Conservation (phyloP, 1,140 invertebrate species). For the Trachymyrmex septentrionalis region DNA sequence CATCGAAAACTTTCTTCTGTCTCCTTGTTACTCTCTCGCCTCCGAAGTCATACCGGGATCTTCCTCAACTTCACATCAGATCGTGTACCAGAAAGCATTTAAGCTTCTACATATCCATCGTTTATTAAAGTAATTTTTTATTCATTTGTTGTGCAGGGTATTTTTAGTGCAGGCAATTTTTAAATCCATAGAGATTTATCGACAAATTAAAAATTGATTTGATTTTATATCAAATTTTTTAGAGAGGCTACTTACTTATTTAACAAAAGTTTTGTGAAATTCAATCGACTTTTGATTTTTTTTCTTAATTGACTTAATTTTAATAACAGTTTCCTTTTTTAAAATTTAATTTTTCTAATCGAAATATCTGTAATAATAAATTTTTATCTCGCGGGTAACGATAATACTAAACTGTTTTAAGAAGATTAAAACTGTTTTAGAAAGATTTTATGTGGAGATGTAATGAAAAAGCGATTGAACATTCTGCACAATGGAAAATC, state of each 20-base stretch:
- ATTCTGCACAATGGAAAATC: not conserved
- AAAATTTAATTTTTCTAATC: not conserved
- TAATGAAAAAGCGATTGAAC: not conserved
- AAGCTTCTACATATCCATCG: not conserved
- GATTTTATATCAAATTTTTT: not conserved
- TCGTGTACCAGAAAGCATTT: conserved; percentile 17
- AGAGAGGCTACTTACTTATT: not conserved
- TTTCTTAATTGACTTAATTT: not conserved
- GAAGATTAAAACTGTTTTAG: not conserved
- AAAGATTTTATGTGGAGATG: no score
- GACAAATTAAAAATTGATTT: not conserved
- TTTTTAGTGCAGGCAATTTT: not conserved
- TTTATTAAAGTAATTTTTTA: not conserved
- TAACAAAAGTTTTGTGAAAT: not conserved
- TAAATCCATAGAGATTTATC: not conserved
- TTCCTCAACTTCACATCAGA: not conserved
- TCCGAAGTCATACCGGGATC: not conserved
- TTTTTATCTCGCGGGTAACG: not conserved
- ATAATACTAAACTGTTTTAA: not conserved
- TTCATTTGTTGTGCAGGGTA: not conserved
- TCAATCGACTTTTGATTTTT: not conserved
- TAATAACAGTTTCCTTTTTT: not conserved
- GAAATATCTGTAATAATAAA: not conserved
- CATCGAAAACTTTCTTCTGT: conserved; percentile 55
- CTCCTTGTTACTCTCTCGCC: not conserved